These are phyloP conservation scores for Prionailurus bengalensis DNA, from an alignment of 2,113 vertebrate species.

Conservation along the genomic window DNA sequence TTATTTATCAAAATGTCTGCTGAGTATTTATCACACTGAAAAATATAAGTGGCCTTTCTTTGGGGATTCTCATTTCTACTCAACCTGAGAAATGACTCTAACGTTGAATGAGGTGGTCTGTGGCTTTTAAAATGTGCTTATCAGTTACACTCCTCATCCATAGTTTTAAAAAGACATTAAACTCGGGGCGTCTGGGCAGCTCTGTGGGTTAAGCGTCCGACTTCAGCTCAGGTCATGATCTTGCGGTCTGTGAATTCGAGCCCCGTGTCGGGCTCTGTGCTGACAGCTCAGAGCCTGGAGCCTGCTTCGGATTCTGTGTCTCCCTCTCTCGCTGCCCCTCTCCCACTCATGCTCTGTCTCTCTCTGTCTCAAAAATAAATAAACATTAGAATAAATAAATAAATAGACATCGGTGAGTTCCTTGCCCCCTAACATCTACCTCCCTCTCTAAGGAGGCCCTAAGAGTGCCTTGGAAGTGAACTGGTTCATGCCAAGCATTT, in stretches of 20 bases:
- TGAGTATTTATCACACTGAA: not conserved
- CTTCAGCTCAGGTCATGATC: too few species aligned
- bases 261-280: too few species aligned
- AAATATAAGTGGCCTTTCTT: slow-evolving; percentile 29
- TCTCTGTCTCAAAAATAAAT: too few species aligned
- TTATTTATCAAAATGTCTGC: not conserved
- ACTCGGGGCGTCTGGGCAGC: not conserved
- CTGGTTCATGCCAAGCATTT: fast-evolving
- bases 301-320: too few species aligned
- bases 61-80: not conserved
- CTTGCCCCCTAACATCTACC: not conserved
- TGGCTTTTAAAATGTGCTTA: not conserved
- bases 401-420: not conserved
- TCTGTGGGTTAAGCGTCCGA: too few species aligned
- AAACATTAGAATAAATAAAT: too few species aligned
- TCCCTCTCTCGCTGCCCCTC: too few species aligned
- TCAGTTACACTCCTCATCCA: slow-evolving; percentile 15
- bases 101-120: slow-evolving; percentile 42
- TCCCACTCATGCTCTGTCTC: too few species aligned
- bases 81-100: not conserved
- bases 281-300: too few species aligned
- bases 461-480: not conserved
- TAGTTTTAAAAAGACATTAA: slow-evolving; percentile 39
- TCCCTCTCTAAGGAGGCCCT: not conserved
- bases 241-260: fast-evolving